Evolutionary conservation across 1,140 invertebrate genomes (phyloP), one percentile per base, ranked within the genome.

Genomic region (Pachyrhynchus sulphureomaculatus): DNA sequence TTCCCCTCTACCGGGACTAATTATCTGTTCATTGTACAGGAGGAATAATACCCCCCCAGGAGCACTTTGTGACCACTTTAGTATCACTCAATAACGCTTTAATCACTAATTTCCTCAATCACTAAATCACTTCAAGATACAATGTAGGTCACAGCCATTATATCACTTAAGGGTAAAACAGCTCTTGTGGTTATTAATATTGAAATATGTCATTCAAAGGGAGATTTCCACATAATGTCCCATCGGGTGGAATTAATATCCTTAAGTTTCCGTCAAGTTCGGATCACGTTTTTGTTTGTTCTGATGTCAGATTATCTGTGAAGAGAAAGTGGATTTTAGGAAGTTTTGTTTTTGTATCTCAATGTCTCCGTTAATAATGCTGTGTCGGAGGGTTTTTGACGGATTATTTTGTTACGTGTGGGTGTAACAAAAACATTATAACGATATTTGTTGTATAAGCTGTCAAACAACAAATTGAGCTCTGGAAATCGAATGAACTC

Each of bases 251-350:
- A 13, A 54, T 54, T 54, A 54, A 54, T 54, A 23, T 39, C 20
- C 2, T 15, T 20, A 54, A 54, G 51, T 42, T 41, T 54, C 10
- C 2, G 20, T 41, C 9, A 54, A 42, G 51, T 53, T 41, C 12
- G 20, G 21, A 12, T 13, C 32, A 42, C 2, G 51, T 54, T 54
- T 54, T 54, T 54, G 51, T 54, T 41, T 41, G 39, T 54, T 33
- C 18, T 37, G 20, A 54, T 42, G 51, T 54, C 51, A 24, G 51
- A 41, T 54, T 41, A 54, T 54, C 36, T 36, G 18, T 26, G 51
- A 36, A 52, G 48, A 52, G 48, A 37, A 49, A 13, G 17, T 13
- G 29, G 32, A 23, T 33, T 33, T 49, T 20, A 45, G 47, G 2
- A 0, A 8, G 10, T 2, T n/a, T 1, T 32, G 45, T 15, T 37